Conservation (phyloP, 1,140 invertebrate genomes). For the Zaprionus lachaisei region DNA sequence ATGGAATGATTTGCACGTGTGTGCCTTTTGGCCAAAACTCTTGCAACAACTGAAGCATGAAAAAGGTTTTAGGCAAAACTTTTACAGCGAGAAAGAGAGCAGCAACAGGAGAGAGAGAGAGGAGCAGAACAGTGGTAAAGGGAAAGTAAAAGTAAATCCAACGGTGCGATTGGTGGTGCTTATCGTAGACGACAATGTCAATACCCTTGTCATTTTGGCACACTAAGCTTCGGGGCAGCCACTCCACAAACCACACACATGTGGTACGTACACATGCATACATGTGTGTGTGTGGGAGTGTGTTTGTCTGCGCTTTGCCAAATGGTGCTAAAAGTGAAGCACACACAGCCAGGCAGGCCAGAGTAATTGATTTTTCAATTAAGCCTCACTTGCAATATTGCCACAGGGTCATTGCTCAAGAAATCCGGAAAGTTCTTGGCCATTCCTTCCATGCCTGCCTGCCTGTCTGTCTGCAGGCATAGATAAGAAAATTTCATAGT, state of each 20-base stretch:
- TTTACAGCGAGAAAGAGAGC: slow-evolving; percentile 14
- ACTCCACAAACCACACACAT: slow-evolving; percentile 17
- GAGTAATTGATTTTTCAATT: slow-evolving; percentile 76
- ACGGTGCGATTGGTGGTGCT: slow-evolving; percentile 55
- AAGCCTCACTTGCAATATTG: slow-evolving; percentile 49
- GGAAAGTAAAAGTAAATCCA: slow-evolving; percentile 41
- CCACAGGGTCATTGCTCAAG: slow-evolving; percentile 29
- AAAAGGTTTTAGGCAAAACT: slow-evolving; percentile 76
- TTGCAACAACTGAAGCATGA: slow-evolving; percentile 62
- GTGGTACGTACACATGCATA: not conserved
- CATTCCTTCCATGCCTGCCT: not conserved
- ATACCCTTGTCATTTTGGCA: slow-evolving; percentile 73
- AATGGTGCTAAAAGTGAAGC: slow-evolving; percentile 52
- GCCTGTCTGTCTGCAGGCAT: not conserved
- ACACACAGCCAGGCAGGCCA: slow-evolving; percentile 9
- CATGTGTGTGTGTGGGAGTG: not conserved
- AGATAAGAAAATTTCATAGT: slow-evolving; percentile 35
- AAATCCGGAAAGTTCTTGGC: slow-evolving; percentile 27
- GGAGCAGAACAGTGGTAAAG: not conserved
- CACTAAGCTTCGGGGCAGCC: slow-evolving; percentile 29
- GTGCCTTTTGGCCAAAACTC: slow-evolving; percentile 44
- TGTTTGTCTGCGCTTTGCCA: slow-evolving; percentile 22
- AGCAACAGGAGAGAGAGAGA: not conserved
- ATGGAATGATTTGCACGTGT: slow-evolving; percentile 46
- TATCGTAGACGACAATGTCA: slow-evolving; percentile 70